Percentiles rank a stretch among this genome's conserved stretches.
These are phyloP conservation scores for Oxyruncus cristatus DNA, from an alignment of 2,113 vertebrate genomes.

Conservation along the genomic window DNA sequence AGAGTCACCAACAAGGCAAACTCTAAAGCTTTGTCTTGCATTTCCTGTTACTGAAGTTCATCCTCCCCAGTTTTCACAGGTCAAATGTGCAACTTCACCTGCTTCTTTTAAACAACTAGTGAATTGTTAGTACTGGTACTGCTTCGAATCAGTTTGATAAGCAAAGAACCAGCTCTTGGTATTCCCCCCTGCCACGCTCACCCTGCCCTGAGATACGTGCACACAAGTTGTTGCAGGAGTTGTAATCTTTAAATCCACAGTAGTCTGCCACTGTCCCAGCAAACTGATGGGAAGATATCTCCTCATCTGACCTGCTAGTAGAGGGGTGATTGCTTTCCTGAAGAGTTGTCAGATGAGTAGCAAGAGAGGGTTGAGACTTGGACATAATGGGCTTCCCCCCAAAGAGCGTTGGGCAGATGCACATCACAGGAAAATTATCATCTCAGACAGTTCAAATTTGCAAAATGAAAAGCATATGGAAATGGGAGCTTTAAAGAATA, in stretches of 20 bases:
- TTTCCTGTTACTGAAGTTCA: neutral
- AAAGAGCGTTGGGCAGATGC: neutral
- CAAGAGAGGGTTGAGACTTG: neutral
- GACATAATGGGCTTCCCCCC: neutral
- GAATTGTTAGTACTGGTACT: neutral
- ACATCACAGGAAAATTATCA: neutral
- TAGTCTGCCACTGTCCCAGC: neutral
- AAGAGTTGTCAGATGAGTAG: neutral
- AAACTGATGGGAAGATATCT: neutral
- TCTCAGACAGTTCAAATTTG: neutral
- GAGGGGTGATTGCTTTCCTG: neutral
- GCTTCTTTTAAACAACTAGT: neutral
- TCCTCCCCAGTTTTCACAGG: neutral
- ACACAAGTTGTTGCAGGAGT: neutral
- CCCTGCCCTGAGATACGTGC: fast-evolving
- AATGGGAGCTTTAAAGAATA: neutral
- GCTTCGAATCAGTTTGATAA: neutral
- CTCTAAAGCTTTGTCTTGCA: neutral
- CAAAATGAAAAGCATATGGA: conserved; percentile 25
- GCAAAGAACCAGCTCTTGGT: neutral
- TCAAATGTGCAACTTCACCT: neutral
- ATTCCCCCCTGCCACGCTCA: neutral
- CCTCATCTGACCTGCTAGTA: neutral
- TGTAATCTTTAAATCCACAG: neutral
- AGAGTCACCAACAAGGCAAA: neutral